Conservation (phyloP, 2,888 invertebrate species). For the Physocephala rufipes region DNA sequence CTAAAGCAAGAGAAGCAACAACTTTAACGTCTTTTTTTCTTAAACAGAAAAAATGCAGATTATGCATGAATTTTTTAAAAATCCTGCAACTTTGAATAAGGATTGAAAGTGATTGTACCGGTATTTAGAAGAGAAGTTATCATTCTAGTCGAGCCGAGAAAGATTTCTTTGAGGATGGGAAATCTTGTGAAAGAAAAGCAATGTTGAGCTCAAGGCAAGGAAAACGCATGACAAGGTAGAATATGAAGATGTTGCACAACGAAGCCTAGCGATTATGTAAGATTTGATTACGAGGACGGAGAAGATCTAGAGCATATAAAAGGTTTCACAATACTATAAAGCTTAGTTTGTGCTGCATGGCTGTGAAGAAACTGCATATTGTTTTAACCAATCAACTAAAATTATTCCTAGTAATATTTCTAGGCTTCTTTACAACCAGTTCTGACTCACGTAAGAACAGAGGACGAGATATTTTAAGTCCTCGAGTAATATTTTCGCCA, state of each 20-base stretch:
- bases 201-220: not conserved
- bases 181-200: not conserved
- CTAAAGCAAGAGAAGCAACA: constrained; percentile 47
- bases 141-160: not conserved
- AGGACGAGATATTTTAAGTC: too few relatives aligned
- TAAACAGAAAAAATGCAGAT: constrained; percentile 48
- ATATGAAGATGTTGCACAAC: constrained; percentile 3
- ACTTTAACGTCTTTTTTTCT: constrained; percentile 50
- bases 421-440: too few relatives aligned
- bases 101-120: not conserved
- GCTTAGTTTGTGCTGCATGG: not conserved
- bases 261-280: constrained; percentile 24
- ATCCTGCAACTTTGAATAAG: not conserved
- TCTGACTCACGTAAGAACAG: too few relatives aligned
- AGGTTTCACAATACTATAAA: not conserved
- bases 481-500: not conserved
- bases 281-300: constrained; percentile 11
- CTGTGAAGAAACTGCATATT: not conserved
- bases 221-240: constrained; percentile 22
- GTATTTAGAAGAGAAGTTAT: too few relatives aligned
- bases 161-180: not conserved
- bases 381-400: not conserved
- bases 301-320: not conserved
- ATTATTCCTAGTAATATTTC: too few relatives aligned
- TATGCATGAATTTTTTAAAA: constrained; percentile 54